Base-by-base conservation (phyloP, 2,888 invertebrate species). In the Augochlorella aurata region DNA sequence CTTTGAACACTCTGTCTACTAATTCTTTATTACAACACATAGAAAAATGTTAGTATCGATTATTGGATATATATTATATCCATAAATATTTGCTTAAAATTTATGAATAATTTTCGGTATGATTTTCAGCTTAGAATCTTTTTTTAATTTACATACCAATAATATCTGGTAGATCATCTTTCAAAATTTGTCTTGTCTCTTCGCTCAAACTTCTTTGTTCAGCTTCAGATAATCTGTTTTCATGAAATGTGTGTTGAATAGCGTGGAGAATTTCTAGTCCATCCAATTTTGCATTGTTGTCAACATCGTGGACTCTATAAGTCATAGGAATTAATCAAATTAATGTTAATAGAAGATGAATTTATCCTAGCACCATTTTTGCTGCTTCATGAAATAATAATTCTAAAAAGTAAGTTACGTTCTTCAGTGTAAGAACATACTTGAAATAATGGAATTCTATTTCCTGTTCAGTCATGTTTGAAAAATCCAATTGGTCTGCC, bases 201-300 rank as follows among this genome's bases (percentile, higher is more conserved):
- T 86, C 83, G 92, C 91, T 86, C 93, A 93, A 1, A 67, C 21
- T 77, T 47, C 77, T 79, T 9, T 21, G 58, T 29, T 82, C 78
- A 29, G 67, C 18, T 8, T 76, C 74, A 5, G 61, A 44, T 2
- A 74, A 52, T 54, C 14, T 71, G 29, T 81, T 76, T 9, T 96
- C 95, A 80, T 96, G 95, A 83, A 96, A 96, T 50, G 97, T 96
- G 90, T 98, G 97, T 74, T 96, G 95, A 82, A 98, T 95, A 0
- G 98, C 97, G 94, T 97, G 95, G 74, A 98, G 94, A 90, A 99
- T 96, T 94, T 99, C 99, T 81, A 98, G 94, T 0, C 98, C 98
- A 93, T 99, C 98, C 81, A 99, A 94, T 90, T 96, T 97, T 1
- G 96, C 97, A 92, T 99, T 98, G 91, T 97, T 97, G 92, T 98